phyloP scores from a whole-genome alignment of 2,797 vertebrate species.

The Hyperoplus lanceolatus region DNA sequence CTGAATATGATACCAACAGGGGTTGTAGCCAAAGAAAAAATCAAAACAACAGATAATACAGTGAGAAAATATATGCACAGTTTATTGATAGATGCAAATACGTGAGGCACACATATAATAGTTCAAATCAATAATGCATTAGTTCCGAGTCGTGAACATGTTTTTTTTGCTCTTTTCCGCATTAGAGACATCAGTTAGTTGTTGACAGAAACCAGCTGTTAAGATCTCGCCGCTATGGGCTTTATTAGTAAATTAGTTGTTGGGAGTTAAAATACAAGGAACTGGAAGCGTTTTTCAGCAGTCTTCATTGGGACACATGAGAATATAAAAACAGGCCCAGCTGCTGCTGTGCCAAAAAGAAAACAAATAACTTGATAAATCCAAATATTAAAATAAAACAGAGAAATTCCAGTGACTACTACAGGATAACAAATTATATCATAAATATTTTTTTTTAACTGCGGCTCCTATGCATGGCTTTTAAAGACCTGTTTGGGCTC shows the following conservation, averaged over 20 bases:
- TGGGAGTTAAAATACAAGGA: slow-evolving; percentile 28
- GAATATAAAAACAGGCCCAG: slow-evolving; percentile 21
- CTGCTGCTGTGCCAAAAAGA: slow-evolving; percentile 35
- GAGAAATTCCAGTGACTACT: slow-evolving; percentile 78
- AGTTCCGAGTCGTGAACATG: slow-evolving; percentile 53
- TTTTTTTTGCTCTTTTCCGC: slow-evolving; percentile 24
- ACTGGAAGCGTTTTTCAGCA: slow-evolving; percentile 31
- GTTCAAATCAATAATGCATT: slow-evolving; percentile 61
- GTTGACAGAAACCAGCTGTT: slow-evolving; percentile 47
- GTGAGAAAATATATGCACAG: slow-evolving; percentile 85
- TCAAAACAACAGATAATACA: slow-evolving; percentile 43
- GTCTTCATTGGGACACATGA: slow-evolving; percentile 11
- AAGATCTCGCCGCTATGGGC: slow-evolving; percentile 31
- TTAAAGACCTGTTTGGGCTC: slow-evolving; percentile 82
- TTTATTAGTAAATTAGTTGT: slow-evolving; percentile 21
- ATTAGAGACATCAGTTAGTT: slow-evolving; percentile 31
- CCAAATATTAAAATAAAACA: slow-evolving; percentile 54
- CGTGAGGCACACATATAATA: slow-evolving; percentile 70
- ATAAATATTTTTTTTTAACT: slow-evolving; percentile 80
- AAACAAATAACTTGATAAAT: slow-evolving; percentile 34
- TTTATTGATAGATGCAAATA: slow-evolving; percentile 83
- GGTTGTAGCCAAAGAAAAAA: slow-evolving; percentile 9
- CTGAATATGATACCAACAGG: too few relatives aligned
- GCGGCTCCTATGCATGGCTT: slow-evolving; percentile 74
- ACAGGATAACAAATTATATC: slow-evolving; percentile 66